phyloP scores from a whole-genome alignment of 2,113 vertebrate species.

The Merops nubicus region DNA sequence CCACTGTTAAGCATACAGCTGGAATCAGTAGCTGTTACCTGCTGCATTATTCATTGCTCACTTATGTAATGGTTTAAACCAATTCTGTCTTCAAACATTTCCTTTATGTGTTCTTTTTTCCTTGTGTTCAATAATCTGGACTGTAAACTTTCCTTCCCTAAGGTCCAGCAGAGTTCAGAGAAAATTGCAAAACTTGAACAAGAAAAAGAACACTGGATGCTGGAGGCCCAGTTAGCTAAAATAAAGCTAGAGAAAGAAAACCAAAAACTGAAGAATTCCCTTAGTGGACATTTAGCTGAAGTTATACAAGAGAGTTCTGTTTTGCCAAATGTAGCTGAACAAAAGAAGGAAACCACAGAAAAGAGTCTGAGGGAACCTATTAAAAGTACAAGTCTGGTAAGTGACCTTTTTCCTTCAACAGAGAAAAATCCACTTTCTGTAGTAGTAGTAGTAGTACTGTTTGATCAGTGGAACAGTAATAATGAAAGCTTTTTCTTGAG shows the following conservation, averaged over 20 bases:
- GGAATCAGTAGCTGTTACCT: not conserved
- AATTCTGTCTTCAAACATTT: not conserved
- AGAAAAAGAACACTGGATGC: constrained; percentile 98
- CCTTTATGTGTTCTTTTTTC: not conserved
- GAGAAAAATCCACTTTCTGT: not conserved
- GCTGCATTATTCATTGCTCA: not conserved
- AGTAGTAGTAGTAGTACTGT: not conserved
- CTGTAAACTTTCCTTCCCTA: constrained; percentile 20
- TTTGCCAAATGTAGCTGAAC: constrained; percentile 15
- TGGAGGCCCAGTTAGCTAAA: constrained; percentile 94
- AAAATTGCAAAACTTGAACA: constrained; percentile 96
- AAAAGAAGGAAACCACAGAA: constrained; percentile 70
- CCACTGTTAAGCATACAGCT: not conserved
- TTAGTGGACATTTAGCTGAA: constrained; percentile 50
- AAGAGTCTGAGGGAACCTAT: constrained; percentile 69
- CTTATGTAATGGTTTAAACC: not conserved
- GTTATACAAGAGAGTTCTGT: constrained; percentile 63
- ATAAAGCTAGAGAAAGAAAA: constrained; percentile 95
- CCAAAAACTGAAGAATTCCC: constrained; percentile 79
- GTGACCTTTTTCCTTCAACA: constrained; percentile 14
- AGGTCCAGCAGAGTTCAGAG: constrained; percentile 97
- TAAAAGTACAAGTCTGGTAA: constrained; percentile 85
- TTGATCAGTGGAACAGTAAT: not conserved
- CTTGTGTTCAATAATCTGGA: not conserved
- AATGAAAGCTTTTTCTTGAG: not conserved